These are phyloP conservation scores for Forbesichthys agassizii DNA, from an alignment of 2,113 vertebrate species.

Conservation along the genomic window DNA sequence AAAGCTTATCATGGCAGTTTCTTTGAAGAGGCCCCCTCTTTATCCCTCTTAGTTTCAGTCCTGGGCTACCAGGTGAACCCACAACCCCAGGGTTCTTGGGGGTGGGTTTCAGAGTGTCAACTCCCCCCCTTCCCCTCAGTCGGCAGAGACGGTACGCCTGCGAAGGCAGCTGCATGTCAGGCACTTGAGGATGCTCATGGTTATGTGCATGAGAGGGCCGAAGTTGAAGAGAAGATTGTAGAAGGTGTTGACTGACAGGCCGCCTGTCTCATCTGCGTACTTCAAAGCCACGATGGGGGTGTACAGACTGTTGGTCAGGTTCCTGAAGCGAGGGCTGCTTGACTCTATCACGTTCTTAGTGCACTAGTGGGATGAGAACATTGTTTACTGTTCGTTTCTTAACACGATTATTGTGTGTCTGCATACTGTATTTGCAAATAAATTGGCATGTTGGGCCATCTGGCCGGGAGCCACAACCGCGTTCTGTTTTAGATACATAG, in stretches of 20 bases:
- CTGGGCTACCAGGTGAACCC: conserved; percentile 45
- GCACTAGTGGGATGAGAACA: conserved; percentile 58
- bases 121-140: conserved; percentile 60
- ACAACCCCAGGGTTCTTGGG: conserved; percentile 15
- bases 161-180: conserved; percentile 85
- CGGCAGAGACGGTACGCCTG: conserved; percentile 74
- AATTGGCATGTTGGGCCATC: background rate
- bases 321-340: conserved; percentile 77
- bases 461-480: too few relatives aligned
- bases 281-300: conserved; percentile 82
- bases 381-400: background rate
- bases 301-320: conserved; percentile 82
- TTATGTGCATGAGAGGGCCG: conserved; percentile 81
- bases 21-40: conserved; percentile 37
- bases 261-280: conserved; percentile 81
- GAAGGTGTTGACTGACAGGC: conserved; percentile 81
- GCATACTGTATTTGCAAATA: background rate
- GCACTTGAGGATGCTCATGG: conserved; percentile 75
- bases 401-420: background rate
- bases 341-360: conserved; percentile 81
- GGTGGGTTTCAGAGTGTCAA: background rate
- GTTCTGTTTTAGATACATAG: too few relatives aligned
- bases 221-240: conserved; percentile 84
- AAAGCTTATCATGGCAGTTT: conserved; percentile 61
- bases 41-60: conserved; percentile 24